A percentile compares a stretch with the other conserved stretches of the same genome.
These are phyloP conservation scores for Acanthisitta chloris DNA, from an alignment of 2,113 vertebrate genomes.

Conservation along the genomic window DNA sequence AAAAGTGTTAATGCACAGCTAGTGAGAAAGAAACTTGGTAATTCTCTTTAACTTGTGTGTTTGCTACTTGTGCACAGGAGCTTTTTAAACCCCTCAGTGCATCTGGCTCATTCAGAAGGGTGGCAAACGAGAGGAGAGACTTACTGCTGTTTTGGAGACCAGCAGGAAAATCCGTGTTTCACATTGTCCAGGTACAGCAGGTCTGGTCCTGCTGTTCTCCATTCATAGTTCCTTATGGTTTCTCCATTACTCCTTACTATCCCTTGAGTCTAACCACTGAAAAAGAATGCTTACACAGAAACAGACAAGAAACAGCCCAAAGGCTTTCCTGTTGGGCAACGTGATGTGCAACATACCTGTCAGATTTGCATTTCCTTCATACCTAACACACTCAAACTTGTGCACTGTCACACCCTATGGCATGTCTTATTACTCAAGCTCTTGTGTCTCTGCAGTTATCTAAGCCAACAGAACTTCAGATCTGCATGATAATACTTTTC, in stretches of 20 bases:
- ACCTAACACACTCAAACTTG: constrained; percentile 1
- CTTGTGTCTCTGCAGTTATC: neutral
- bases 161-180: neutral
- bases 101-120: neutral
- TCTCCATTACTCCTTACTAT: neutral
- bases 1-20: accelerated
- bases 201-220: neutral
- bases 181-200: neutral
- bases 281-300: neutral
- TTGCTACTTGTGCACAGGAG: neutral
- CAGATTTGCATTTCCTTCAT: constrained; percentile 14
- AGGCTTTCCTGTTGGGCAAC: neutral
- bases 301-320: neutral
- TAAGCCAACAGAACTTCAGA: neutral
- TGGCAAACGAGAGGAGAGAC: neutral
- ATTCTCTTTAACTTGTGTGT: neutral
- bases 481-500: neutral
- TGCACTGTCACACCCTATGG: neutral
- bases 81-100: neutral
- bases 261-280: neutral
- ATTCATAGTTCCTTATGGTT: neutral
- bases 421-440: neutral
- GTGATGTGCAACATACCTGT: neutral
- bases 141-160: neutral
- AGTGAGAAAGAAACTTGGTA: neutral